Evolutionary conservation across 2,797 vertebrate genomes (phyloP), one percentile per base, ranked within the genome.

Genomic region (Acipenser ruthenus): DNA sequence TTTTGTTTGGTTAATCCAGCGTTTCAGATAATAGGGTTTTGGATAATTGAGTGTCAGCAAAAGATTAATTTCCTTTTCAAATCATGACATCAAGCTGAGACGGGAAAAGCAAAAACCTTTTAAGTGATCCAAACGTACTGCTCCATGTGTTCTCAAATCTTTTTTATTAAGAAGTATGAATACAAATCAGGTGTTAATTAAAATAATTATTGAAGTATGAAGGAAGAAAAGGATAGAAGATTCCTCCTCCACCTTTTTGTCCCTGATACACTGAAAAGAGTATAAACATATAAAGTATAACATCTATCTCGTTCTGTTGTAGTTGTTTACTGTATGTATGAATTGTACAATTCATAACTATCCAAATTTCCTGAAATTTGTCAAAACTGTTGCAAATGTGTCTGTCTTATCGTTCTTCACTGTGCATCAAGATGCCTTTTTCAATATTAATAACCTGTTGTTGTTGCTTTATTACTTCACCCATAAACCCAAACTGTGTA

Each of bases 141-240:
- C 59, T 69, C 65, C 18, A 55, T 60, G 70, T 65, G 55, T 50
- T 70, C 66, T 70, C 63, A 56, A 58, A 49, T 67, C 52, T 63
- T 49, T 65, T 62, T 69, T 51, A 65, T 64, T 67, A 23, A 37
- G 60, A 18, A 37, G 18, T 62, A 62, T 62, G 60, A 23, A 67
- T 65, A 65, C 12, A 58, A 68, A 68, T 72, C 53, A 67, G 48
- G 11, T 67, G 63, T 62, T 68, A 72, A 72, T 72, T 68, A 70
- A 63, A 53, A 55, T 37, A 51, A 52, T 67, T 65, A 69, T 69
- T 69, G 68, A 72, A 37, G 18, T 62, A 62, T 62, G 18, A 62
- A 64, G 65, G 65, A 62, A 69, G 67, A 67, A 65, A 68, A 8
- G 37, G 13, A 58, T 62, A 62, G 65, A 69, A 60, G 63, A 64